These are phyloP conservation scores for Parnassius orleans DNA, from an alignment of 2,888 invertebrate genomes.

Conservation along the genomic window DNA sequence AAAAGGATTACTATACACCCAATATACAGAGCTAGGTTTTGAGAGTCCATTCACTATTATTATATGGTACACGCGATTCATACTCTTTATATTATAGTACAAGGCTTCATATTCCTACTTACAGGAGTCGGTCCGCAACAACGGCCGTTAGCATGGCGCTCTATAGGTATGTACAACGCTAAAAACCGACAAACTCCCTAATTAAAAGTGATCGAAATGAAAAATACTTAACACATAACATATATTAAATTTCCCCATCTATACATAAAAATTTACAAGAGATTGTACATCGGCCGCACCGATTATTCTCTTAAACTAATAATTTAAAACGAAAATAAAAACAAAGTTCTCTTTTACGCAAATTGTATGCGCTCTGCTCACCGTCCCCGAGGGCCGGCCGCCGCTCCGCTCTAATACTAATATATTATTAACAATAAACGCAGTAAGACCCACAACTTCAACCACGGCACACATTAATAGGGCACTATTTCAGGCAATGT, in stretches of 20 bases:
- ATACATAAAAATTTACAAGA: conserved; percentile 78
- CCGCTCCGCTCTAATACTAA: conserved; percentile 32
- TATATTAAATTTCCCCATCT: conserved; percentile 77
- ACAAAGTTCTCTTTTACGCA: conserved; percentile 37
- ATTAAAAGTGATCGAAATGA: conserved; percentile 46
- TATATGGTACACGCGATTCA: conserved; percentile 72
- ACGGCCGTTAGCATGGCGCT: conserved; percentile 40
- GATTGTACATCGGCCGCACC: conserved; percentile 68
- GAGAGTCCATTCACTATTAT: conserved; percentile 65
- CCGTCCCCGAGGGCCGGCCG: conserved; percentile 40
- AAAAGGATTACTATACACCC: conserved; percentile 75
- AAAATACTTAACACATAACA: conserved; percentile 66
- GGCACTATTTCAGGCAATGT: conserved; percentile 71
- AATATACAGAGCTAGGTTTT: conserved; percentile 73
- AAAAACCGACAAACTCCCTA: conserved; percentile 42
- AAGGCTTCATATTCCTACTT: conserved; percentile 67
- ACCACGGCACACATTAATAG: conserved; percentile 66
- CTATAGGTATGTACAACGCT: conserved; percentile 54
- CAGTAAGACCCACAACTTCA: conserved; percentile 47
- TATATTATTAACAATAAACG: conserved; percentile 34
- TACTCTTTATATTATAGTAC: conserved; percentile 63
- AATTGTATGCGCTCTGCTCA: conserved; percentile 33
- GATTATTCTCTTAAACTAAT: conserved; percentile 53
- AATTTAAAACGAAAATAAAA: conserved; percentile 54
- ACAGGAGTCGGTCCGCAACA: conserved; percentile 46